Percentiles rank a stretch among this genome's conserved stretches.
These are phyloP conservation scores for Chaetodon auriga DNA, from an alignment of 2,113 vertebrate species.

Conservation along the genomic window DNA sequence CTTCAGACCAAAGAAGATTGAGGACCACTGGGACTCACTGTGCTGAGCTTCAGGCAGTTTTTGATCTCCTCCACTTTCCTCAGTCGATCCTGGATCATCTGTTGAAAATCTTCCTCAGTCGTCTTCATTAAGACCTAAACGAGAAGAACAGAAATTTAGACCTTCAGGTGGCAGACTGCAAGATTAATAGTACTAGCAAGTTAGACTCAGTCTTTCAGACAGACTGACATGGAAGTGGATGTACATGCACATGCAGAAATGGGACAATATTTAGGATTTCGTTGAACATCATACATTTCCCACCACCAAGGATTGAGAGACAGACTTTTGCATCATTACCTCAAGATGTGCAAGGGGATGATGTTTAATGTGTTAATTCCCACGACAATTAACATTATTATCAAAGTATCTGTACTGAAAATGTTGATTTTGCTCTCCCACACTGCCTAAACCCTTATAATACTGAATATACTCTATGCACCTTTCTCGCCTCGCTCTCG, in stretches of 20 bases:
- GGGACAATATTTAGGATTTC: no score
- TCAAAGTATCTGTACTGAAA: background rate
- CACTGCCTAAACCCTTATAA: background rate
- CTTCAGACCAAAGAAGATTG: no score
- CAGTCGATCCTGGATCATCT: constrained; percentile 70
- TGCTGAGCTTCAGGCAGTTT: constrained; percentile 65
- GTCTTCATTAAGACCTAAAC: constrained; percentile 68
- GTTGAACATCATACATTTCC: no score
- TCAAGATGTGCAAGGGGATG: no score
- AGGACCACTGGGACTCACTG: constrained; percentile 49
- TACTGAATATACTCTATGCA: constrained; percentile 37
- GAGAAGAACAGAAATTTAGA: background rate
- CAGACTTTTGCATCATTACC: no score
- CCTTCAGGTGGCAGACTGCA: background rate
- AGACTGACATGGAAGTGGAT: no score
- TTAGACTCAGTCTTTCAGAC: no score
- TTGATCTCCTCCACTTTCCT: constrained; percentile 77
- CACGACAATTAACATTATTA: no score
- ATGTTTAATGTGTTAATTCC: no score
- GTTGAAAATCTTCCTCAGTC: constrained; percentile 50
- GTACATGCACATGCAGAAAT: no score
- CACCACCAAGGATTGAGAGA: no score
- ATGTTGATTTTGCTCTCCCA: background rate
- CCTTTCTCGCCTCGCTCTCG: constrained; percentile 89
- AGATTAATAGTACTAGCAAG: no score